A percentile compares a stretch with the other conserved stretches of the same genome.
Conservation (phyloP, 2,888 invertebrate genomes). For the Epiblema foenella region DNA sequence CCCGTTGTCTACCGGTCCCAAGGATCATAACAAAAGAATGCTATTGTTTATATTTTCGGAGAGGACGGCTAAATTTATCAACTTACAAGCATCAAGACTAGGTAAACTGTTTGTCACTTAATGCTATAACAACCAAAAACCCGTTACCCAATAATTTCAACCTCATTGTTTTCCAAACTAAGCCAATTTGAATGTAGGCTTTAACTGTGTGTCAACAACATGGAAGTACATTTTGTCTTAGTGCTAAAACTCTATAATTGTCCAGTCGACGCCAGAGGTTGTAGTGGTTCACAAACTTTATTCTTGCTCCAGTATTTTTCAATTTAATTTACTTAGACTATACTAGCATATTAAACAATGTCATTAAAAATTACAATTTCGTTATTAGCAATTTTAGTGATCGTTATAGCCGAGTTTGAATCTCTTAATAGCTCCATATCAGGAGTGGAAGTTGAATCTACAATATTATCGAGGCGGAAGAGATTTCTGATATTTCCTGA, state of each 20-base stretch:
- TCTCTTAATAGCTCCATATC: slow-evolving; percentile 15
- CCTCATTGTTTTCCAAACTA: slow-evolving; percentile 29
- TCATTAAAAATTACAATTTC: neutral
- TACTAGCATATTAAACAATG: neutral
- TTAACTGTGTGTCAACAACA: slow-evolving; percentile 62
- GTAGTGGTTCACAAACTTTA: neutral
- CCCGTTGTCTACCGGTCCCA: no score
- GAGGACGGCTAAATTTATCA: neutral
- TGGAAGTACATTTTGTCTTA: slow-evolving; percentile 48
- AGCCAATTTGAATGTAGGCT: slow-evolving; percentile 52
- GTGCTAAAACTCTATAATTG: slow-evolving; percentile 47
- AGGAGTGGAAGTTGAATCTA: slow-evolving; percentile 36
- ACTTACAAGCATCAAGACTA: slow-evolving; percentile 8
- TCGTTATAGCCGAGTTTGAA: slow-evolving; percentile 20
- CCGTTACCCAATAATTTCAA: slow-evolving; percentile 34
- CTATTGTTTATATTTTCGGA: no score
- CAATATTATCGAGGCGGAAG: slow-evolving; percentile 78
- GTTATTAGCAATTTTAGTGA: neutral
- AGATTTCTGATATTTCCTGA: slow-evolving; percentile 85
- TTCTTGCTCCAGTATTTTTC: neutral
- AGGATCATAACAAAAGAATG: no score
- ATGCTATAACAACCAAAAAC: slow-evolving; percentile 4
- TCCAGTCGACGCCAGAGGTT: neutral
- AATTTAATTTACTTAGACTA: neutral
- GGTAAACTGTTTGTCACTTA: slow-evolving; percentile 24